Base-by-base conservation (phyloP, 2,797 vertebrate species). In the Tokudaia muenninki region DNA sequence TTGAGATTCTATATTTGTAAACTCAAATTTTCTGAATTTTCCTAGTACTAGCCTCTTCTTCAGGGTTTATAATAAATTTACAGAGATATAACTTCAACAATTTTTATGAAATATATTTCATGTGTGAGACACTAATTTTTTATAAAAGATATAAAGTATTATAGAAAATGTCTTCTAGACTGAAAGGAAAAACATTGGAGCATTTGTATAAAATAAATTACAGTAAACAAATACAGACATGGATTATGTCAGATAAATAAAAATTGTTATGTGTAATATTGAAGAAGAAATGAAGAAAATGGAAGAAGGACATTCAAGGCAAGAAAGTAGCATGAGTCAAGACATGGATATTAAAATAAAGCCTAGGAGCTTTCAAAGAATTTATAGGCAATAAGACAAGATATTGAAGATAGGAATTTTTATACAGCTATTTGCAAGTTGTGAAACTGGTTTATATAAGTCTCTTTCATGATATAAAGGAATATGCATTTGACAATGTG, bases 51-150 rank as follows among this genome's bases (percentile, higher is more conserved):
- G 61, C 75, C 31, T 80, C 14, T n/a, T 31, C 63, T 75, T 17
- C 44, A 29, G 34, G 0, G 12, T 3, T 31, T 6, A n/a, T 50
- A 47, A 67, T 78, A 84, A 0, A 55, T 29, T 94, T 87, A 74
- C 74, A 47, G 77, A 72, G 79, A 77, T 93, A 50, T 92, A 26
- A 22, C 41, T 72, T 88, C 24, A 70, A 61, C 3, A 17, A 88
- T 88, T 9, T 72, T 90, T 91, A 87, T 78, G 81, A 92, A 92
- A 61, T 87, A 26, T 24, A 63, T 81, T 65, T 77, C 34, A n/a
- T 2, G 7, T 61, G 13, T 87, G 8, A 94, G 3, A 92, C 0
- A 57, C 21, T 26, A 6, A 59, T 1, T 26, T 86, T 78, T 87
- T 12, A 61, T 29, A 14, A 90, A 26, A 95, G 72, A 59, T 11